A percentile compares a stretch with the other conserved stretches of the same genome.
phyloP scores from a whole-genome alignment of 1,140 invertebrate species.

The Drusus annulatus region DNA sequence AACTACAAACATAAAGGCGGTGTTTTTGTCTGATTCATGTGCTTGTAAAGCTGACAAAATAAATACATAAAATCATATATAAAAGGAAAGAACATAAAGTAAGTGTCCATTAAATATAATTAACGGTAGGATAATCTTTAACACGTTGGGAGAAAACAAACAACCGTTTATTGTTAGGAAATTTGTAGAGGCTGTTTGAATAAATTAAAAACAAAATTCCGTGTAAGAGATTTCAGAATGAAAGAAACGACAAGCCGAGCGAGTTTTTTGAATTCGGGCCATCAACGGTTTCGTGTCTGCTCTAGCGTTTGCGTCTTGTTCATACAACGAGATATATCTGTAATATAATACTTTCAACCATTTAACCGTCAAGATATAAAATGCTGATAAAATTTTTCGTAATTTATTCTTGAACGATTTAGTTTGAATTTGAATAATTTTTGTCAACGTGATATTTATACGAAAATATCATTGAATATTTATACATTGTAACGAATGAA shows the following conservation, averaged over 20 bases:
- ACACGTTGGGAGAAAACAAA: conserved; percentile 18
- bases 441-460: too few relatives aligned
- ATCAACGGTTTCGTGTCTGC: conserved; percentile 55
- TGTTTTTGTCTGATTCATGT: too few relatives aligned
- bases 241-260: conserved; percentile 44
- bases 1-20: too few relatives aligned
- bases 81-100: too few relatives aligned
- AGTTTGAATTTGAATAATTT: too few relatives aligned
- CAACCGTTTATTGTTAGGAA: conserved; percentile 29
- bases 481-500: too few relatives aligned
- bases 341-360: neutral
- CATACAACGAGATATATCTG: neutral
- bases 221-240: neutral
- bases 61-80: too few relatives aligned
- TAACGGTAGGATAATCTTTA: conserved; percentile 30
- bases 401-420: too few relatives aligned
- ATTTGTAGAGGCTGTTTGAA: conserved; percentile 35
- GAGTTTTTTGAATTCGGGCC: conserved; percentile 50
- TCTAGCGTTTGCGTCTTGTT: conserved; percentile 46
- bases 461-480: too few relatives aligned
- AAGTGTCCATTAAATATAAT: conserved; percentile 10
- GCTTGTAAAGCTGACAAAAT: too few relatives aligned
- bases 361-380: neutral
- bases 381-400: neutral
- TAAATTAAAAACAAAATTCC: conserved; percentile 47